A percentile compares a stretch with the other conserved stretches of the same genome.
Evolutionary conservation across 2,888 invertebrate genomes (phyloP).

Genomic region (Tiliacea aurago): DNA sequence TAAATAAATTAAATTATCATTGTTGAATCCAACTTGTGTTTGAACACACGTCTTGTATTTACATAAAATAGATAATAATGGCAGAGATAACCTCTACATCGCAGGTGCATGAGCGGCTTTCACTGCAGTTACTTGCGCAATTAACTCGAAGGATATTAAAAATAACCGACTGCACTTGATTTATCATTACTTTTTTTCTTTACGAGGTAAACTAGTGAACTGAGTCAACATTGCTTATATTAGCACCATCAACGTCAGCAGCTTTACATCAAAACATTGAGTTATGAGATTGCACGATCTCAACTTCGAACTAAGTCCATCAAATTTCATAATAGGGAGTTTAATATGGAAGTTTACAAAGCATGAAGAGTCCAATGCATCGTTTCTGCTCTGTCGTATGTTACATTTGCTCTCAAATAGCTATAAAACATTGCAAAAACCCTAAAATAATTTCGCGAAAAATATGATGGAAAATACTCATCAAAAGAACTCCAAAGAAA

Average conservation of each 20-base stretch:
- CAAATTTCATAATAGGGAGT: background rate
- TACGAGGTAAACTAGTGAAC: conserved; percentile 36
- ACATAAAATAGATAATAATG: conserved; percentile 45
- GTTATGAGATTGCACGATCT: background rate
- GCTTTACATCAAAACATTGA: background rate
- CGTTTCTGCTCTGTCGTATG: background rate
- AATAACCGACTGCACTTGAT: conserved; percentile 24
- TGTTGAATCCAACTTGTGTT: conserved; percentile 14
- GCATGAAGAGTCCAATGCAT: background rate
- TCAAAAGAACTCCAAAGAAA: background rate
- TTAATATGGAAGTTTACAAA: background rate
- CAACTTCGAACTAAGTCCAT: background rate
- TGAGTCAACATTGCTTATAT: background rate
- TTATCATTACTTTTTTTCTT: conserved; percentile 31
- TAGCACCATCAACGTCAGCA: background rate
- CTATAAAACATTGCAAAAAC: background rate
- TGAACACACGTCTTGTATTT: conserved; percentile 27
- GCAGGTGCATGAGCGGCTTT: conserved; percentile 41
- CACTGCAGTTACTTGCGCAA: conserved; percentile 40
- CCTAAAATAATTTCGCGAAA: background rate
- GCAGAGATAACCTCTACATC: conserved; percentile 49
- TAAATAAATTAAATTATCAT: conserved; percentile 32
- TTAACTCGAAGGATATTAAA: conserved; percentile 52
- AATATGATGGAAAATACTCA: background rate
- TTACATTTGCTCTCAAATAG: background rate